A percentile compares a stretch with the other conserved stretches of the same genome.
Conservation (phyloP, 2,888 invertebrate species). For the Sarcophaga caerulescens region DNA sequence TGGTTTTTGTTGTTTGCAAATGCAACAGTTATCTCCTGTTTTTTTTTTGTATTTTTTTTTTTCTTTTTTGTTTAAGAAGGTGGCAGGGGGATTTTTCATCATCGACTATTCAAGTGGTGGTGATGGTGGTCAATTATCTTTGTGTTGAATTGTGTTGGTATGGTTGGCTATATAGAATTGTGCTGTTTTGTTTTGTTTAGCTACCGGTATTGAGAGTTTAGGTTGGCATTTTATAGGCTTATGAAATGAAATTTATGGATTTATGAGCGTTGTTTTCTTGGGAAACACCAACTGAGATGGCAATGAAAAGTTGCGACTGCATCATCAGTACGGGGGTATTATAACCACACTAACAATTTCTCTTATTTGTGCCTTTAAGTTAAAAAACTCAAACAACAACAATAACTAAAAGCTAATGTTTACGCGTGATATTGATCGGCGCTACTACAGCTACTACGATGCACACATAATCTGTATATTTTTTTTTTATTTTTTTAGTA, state of each 20-base stretch:
- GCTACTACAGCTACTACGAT: conserved; percentile 33
- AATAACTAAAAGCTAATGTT: conserved; percentile 57
- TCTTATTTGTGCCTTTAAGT: conserved; percentile 67
- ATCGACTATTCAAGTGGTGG: conserved; percentile 12
- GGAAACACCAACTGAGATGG: conserved; percentile 58
- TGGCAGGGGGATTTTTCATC: conserved; percentile 7
- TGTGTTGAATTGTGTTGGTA: neutral
- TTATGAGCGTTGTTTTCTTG: conserved; percentile 64
- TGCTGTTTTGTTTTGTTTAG: conserved; percentile 41
- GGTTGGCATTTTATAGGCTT: conserved; percentile 63
- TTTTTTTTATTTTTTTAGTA: conserved; percentile 31
- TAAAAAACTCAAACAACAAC: conserved; percentile 49
- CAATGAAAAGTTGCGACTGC: conserved; percentile 30
- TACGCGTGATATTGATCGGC: conserved; percentile 71
- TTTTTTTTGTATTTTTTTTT: neutral
- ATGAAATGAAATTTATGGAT: conserved; percentile 63
- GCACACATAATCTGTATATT: conserved; percentile 59
- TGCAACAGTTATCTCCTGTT: conserved; percentile 4
- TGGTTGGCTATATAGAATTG: neutral
- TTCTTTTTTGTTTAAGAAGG: conserved; percentile 31
- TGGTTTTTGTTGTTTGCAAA: neutral
- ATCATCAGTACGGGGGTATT: neutral
- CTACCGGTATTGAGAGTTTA: conserved; percentile 65
- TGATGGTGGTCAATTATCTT: conserved; percentile 67
- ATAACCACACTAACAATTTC: conserved; percentile 47